A percentile compares a stretch with the other conserved stretches of the same genome.
phyloP scores from a whole-genome alignment of 2,888 invertebrate species.

The Tipula lateralis region DNA sequence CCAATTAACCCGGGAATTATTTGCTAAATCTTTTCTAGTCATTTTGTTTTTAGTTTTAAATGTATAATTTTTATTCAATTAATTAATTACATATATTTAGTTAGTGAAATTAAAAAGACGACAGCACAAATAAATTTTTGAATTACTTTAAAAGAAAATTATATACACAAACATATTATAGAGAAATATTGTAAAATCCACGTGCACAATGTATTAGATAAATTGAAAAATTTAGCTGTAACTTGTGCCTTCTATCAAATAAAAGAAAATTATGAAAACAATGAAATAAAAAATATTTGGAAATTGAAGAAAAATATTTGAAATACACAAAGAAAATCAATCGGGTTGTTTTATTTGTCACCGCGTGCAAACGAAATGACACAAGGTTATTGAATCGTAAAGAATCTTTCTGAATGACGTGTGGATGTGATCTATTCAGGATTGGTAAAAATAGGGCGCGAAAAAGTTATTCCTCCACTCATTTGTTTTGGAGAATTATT shows the following conservation, averaged over 20 bases:
- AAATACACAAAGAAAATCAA: not conserved
- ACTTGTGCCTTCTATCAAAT: not conserved
- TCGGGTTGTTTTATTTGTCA: not conserved
- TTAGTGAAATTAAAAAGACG: not conserved
- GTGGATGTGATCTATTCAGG: no score
- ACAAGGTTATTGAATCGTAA: no score
- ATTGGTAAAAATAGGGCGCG: no score
- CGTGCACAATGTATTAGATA: slow-evolving; percentile 14
- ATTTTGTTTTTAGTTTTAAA: not conserved
- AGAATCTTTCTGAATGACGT: no score
- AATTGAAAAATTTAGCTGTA: slow-evolving; percentile 24
- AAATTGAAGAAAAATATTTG: not conserved
- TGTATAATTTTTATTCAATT: not conserved
- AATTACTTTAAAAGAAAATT: not conserved
- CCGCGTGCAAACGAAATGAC: no score
- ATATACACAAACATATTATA: not conserved
- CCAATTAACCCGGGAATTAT: not conserved
- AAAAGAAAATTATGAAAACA: not conserved
- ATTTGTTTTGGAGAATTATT: no score
- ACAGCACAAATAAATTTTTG: slow-evolving; percentile 16
- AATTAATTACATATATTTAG: not conserved
- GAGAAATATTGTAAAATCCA: not conserved
- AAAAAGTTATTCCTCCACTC: no score
- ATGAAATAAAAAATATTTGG: not conserved
- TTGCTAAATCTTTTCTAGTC: not conserved